These are phyloP conservation scores for Diorhabda sublineata DNA, from an alignment of 1,140 invertebrate genomes.

Conservation along the genomic window DNA sequence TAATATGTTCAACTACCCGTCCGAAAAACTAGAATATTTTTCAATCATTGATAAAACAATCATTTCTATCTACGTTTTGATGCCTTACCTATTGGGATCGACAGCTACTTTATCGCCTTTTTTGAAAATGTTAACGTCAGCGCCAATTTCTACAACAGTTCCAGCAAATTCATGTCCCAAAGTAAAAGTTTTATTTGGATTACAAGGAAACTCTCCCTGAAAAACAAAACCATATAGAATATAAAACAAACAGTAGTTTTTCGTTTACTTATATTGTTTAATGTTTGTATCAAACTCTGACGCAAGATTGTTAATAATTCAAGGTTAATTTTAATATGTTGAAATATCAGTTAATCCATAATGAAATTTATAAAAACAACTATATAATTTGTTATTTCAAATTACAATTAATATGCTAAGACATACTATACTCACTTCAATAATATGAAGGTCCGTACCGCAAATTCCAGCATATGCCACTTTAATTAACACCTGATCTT, in stretches of 20 bases:
- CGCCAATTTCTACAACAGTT: slow-evolving; percentile 55
- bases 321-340: too few relatives aligned
- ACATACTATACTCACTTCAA: slow-evolving; percentile 51
- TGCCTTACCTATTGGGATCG: slow-evolving; percentile 60
- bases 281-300: too few relatives aligned
- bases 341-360: too few relatives aligned
- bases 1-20: too few relatives aligned
- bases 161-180: slow-evolving; percentile 72
- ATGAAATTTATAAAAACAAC: too few relatives aligned
- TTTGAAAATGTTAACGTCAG: slow-evolving; percentile 55
- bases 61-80: too few relatives aligned
- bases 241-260: too few relatives aligned
- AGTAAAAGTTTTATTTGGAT: slow-evolving; percentile 51
- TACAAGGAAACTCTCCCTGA: slow-evolving; percentile 62
- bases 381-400: too few relatives aligned
- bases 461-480: slow-evolving; percentile 69
- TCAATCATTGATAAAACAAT: too few relatives aligned
- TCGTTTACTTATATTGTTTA: too few relatives aligned
- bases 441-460: slow-evolving; percentile 77
- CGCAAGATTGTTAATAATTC: too few relatives aligned
- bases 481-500: slow-evolving; percentile 58
- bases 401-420: too few relatives aligned
- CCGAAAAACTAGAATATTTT: not conserved
- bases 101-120: slow-evolving; percentile 62
- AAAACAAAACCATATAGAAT: slow-evolving; percentile 14